Conservation (phyloP, 2,797 vertebrate species). For the Pygocentrus nattereri region DNA sequence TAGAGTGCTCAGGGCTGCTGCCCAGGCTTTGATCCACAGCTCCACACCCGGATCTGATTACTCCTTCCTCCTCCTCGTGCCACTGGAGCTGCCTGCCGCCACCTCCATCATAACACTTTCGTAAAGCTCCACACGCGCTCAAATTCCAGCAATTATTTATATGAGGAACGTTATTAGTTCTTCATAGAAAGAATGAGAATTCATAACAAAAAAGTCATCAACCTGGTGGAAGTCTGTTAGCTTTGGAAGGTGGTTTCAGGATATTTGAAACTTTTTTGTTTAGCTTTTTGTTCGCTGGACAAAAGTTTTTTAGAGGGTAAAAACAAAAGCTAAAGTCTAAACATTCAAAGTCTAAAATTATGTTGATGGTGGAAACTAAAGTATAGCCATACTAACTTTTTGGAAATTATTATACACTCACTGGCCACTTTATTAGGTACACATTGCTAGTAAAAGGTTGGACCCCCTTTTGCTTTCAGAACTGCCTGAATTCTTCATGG, state of each 20-base stretch:
- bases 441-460: too few relatives aligned
- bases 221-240: not conserved
- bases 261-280: too few relatives aligned
- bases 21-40: conserved; percentile 65
- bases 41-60: conserved; percentile 67
- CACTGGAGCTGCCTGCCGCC: conserved; percentile 56
- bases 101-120: conserved; percentile 53
- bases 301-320: not conserved
- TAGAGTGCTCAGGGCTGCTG: conserved; percentile 60
- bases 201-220: not conserved
- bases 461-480: too few relatives aligned
- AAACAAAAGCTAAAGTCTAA: too few relatives aligned
- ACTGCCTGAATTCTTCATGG: too few relatives aligned
- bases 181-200: not conserved
- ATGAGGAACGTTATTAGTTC: conserved; percentile 7
- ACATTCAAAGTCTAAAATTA: not conserved
- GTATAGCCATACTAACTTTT: not conserved
- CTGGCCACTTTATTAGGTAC: too few relatives aligned
- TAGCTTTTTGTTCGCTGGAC: not conserved
- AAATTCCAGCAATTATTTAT: conserved; percentile 7
- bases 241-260: not conserved
- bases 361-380: not conserved
- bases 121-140: conserved; percentile 40
- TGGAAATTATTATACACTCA: too few relatives aligned
- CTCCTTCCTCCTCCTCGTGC: conserved; percentile 56